Evolutionary conservation across 2,888 invertebrate species (phyloP), one percentile per base, ranked within the genome.

Genomic region (Polydrusus tereticollis): DNA sequence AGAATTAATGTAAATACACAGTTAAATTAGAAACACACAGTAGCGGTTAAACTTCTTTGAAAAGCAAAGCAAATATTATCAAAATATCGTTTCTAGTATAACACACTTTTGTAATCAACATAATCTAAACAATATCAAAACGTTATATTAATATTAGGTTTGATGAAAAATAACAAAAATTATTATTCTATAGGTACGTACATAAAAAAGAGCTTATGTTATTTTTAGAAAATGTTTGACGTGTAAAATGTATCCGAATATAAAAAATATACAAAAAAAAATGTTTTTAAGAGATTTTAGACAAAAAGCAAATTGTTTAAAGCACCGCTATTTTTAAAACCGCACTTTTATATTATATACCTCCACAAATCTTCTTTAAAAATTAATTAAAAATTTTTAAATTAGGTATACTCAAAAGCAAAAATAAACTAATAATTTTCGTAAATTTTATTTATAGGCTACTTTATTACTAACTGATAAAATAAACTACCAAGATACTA

Each of bases 381-480:
- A n/a, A n/a, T n/a, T n/a, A n/a, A n/a, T n/a, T n/a, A n/a, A n/a
- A n/a, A n/a, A n/a, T n/a, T n/a, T n/a, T n/a, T n/a, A n/a, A n/a
- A n/a, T n/a, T n/a, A n/a, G n/a, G n/a, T n/a, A n/a, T n/a, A n/a
- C n/a, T 41, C 4, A 16, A 41, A 20, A 20, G 0, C 7, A 10
- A 21, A 21, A 23, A 12, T 21, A 47, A 47, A 47, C 47, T 47
- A 47, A 47, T 23, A 47, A 47, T n/a, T 47, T 23, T 47, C 23
- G 47, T 20, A 47, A n/a, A 4, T 47, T 7, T 23, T 47, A 47
- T 47, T 47, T 47, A 47, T 47, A 23, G 23, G 23, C 47, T 21
- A 47, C 21, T 45, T 45, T 45, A 45, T 45, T 47, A 47, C 12
- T 47, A 47, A 47, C 21, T 21, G 21, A 23, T 47, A n/a, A 47